A percentile compares a stretch with the other conserved stretches of the same genome.
Evolutionary conservation across 2,888 invertebrate genomes (phyloP).

Genomic region (Neuroscelio doddi): DNA sequence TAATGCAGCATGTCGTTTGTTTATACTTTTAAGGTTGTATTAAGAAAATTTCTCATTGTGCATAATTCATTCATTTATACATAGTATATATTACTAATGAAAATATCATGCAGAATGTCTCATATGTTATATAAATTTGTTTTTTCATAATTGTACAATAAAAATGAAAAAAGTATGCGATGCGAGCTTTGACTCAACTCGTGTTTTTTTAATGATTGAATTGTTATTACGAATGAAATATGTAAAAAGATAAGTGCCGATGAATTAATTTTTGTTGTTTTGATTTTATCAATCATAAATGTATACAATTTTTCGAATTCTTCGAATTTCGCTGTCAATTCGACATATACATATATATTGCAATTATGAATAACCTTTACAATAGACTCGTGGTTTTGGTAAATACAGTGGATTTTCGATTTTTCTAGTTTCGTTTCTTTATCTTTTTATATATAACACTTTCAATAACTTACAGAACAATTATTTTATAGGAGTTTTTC

Average conservation of each 20-base stretch:
- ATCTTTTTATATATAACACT: no score
- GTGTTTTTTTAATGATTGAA: neutral
- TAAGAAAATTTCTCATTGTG: constrained; percentile 6
- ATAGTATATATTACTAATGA: constrained; percentile 11
- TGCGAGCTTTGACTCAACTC: neutral
- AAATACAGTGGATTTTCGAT: no score
- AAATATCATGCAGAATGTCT: constrained; percentile 5
- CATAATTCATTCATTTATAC: constrained; percentile 12
- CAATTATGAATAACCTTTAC: neutral
- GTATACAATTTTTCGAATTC: neutral
- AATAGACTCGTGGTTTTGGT: neutral
- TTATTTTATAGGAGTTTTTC: no score
- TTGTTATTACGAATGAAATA: constrained; percentile 4
- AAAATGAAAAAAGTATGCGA: neutral
- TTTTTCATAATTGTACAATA: constrained; percentile 12
- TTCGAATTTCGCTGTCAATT: neutral
- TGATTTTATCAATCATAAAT: neutral
- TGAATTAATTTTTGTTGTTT: neutral
- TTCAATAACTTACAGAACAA: no score
- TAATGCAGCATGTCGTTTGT: constrained; percentile 9
- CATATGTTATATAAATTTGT: constrained; percentile 2
- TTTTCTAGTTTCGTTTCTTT: no score
- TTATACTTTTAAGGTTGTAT: constrained; percentile 6
- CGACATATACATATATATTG: neutral
- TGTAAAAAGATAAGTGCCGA: neutral